Base-by-base conservation (phyloP, 2,113 vertebrate species). In the Hippopotamus amphibius region DNA sequence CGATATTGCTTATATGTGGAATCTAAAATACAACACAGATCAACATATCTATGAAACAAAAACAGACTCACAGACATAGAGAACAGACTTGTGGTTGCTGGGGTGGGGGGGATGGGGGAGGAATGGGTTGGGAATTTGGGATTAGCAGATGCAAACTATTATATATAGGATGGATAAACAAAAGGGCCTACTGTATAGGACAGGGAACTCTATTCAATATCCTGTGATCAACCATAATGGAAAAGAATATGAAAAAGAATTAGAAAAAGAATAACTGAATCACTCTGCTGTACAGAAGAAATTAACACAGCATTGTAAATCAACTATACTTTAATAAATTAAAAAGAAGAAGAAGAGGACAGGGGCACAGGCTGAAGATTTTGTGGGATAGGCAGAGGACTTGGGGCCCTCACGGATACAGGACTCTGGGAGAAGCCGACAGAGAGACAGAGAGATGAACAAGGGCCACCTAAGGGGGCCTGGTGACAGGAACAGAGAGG, bases 391-490 rank as follows among this genome's bases (percentile, higher is more conserved):
- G 30, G 48, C 37, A 33, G 59, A 57, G 41, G 37, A 72, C 83
- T 11, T 1, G 2, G 26, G 46, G 37, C 48, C 24, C 24, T 15
- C 0, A 0, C 63, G 53, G 41, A 16, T 5, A 6, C n/a, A n/a
- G n/a, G 53, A 46, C 28, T 53, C 33, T 28, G 43, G 71, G n/a
- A 72, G 50, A 26, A 59, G 50, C 17, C 2, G 2, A 1, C 0
- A 0, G 22, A 66, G 6, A 87, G 24, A 46, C 37, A n/a, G 9
- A 57, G 16, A 37, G 7, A 57, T 9, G 57, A 5, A 26, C 28
- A 43, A 63, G 37, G 55, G 46, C 55, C 57, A 59, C 11, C 4
- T 48, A 10, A 1, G n/a, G 30, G 28, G 28, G n/a, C 15, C 43
- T 4, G 0, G 11, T 55, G 46, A 61, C 8, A 33, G 46, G 48